These are phyloP conservation scores for Dynastes tityus DNA, from an alignment of 2,888 invertebrate species.

Conservation along the genomic window DNA sequence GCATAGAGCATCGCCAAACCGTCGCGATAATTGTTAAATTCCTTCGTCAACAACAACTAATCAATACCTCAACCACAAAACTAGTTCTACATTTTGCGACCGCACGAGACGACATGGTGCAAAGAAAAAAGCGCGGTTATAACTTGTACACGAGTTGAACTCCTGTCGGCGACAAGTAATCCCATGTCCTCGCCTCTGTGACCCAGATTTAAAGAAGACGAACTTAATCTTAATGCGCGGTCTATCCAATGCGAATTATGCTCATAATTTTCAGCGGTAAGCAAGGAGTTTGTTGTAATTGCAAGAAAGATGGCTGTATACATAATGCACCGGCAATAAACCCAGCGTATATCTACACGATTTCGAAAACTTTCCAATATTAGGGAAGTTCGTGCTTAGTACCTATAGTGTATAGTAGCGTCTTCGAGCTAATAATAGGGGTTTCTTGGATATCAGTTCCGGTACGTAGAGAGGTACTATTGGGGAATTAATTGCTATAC, in stretches of 20 bases:
- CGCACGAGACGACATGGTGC: background rate
- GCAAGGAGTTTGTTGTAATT: slow-evolving; percentile 6
- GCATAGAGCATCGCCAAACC: background rate
- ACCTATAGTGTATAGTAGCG: no score
- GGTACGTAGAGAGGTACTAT: background rate
- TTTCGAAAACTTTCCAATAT: background rate
- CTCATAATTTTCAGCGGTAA: slow-evolving; percentile 1
- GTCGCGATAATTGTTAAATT: slow-evolving; percentile 17
- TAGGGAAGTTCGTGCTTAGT: no score
- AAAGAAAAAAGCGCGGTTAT: slow-evolving; percentile 4
- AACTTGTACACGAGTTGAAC: slow-evolving; percentile 15
- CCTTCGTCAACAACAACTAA: slow-evolving; percentile 1
- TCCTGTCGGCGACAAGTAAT: slow-evolving; percentile 33
- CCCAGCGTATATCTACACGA: background rate
- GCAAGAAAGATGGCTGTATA: background rate
- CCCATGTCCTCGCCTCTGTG: slow-evolving; percentile 31
- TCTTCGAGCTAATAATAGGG: background rate
- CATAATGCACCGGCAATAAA: background rate
- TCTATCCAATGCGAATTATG: slow-evolving; percentile 31
- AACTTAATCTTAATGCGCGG: slow-evolving; percentile 11
- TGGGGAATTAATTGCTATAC: slow-evolving; percentile 13
- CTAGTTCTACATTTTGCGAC: slow-evolving; percentile 1
- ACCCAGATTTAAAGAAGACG: slow-evolving; percentile 30
- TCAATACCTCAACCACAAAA: slow-evolving; percentile 6
- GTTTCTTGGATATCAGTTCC: slow-evolving; percentile 18